Conservation (phyloP, 2,113 vertebrate species). For the Vidua macroura region DNA sequence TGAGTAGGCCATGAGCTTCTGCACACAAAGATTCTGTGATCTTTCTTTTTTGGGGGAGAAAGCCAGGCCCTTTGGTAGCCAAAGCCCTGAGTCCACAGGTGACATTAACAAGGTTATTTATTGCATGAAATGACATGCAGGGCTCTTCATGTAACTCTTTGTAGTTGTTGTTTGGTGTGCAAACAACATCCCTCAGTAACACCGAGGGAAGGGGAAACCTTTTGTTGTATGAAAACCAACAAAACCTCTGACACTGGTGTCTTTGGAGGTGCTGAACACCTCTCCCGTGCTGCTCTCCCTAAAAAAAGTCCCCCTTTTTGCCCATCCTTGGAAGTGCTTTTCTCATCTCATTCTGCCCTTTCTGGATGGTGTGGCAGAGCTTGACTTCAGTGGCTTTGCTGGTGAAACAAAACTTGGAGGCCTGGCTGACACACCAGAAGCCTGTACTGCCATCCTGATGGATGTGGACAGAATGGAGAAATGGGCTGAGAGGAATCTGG, state of each 20-base stretch:
- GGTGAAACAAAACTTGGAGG: not conserved
- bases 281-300: not conserved
- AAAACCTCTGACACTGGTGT: not conserved
- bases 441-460: fast-evolving
- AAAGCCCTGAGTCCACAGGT: not conserved
- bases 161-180: not conserved
- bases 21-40: no score
- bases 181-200: not conserved
- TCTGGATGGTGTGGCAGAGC: not conserved
- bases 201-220: fast-evolving
- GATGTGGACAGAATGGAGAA: not conserved
- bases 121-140: fast-evolving
- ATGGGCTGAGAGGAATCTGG: not conserved
- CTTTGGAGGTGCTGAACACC: not conserved
- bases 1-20: no score
- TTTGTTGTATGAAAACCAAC: not conserved
- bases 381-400: not conserved
- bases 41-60: not conserved
- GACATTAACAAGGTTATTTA: not conserved
- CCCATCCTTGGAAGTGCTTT: not conserved
- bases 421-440: not conserved
- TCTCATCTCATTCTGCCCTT: not conserved
- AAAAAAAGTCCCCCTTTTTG: not conserved
- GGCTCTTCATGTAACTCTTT: fast-evolving
- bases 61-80: not conserved